Evolutionary conservation across 2,888 invertebrate species (phyloP), one percentile per base, ranked within the genome.

Genomic region (Trissolcus brochymenae): DNA sequence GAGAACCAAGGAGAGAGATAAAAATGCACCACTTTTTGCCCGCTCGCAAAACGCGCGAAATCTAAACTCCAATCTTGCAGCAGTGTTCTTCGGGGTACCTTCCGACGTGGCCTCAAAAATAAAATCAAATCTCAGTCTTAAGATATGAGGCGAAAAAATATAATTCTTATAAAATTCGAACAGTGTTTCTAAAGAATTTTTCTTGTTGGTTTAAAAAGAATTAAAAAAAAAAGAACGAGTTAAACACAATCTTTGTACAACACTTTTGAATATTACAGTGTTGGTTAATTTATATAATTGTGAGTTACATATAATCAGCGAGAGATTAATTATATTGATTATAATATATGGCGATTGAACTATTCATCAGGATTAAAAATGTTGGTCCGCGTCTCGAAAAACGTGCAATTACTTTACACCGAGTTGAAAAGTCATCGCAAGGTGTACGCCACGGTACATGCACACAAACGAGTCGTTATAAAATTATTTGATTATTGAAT

Each of bases 11-110:
- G 54, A 65, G 60, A 59, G 60, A 65, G 59, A 65, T 65, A 59
- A 65, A 65, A 72, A 60, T 65, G 19, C 54, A 4, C 65, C 53
- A 65, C 35, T 59, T 68, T 68, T 56, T 70, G 25, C 19, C 49
- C 56, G 35, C 17, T 16, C n/a, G 49, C 17, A 43, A 49, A 49
- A 54, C 35, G 49, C 41, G 17, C 46, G 56, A 43, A 55, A 51
- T 13, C 51, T 46, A 46, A 46, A 35, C 35, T 46, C 14, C 46
- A 46, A 46, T 46, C 16, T 46, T 46, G 7, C 46, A 1, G 16
- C 46, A 16, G 16, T 46, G n/a, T 11, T 46, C 46, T 7, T n/a
- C 46, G 16, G 16, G 14, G 16, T n/a, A 46, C 6, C 16, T 16
- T 14, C 46, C 14, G 46, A 16, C 16, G 35, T 35, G 35, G 11